Evolutionary conservation across 2,888 invertebrate genomes (phyloP).

Genomic region (Pandemis cinnamomeana): DNA sequence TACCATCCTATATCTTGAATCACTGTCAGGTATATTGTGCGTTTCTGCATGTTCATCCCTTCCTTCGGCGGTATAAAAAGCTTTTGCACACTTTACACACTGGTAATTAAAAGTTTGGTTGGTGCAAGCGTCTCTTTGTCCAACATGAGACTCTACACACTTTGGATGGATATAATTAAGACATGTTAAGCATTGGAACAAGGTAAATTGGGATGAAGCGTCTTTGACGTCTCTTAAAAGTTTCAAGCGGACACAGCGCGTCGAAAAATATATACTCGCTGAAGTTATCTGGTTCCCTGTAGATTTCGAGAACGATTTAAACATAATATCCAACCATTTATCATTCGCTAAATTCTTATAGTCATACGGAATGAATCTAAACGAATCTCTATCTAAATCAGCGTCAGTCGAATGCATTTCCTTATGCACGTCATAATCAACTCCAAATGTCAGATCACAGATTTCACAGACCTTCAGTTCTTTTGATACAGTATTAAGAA

Average conservation of each 20-base stretch:
- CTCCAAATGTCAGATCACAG: background rate
- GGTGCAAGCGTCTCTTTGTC: constrained; percentile 1
- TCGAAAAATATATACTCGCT: constrained; percentile 20
- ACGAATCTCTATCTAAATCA: constrained; percentile 5
- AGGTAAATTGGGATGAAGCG: constrained; percentile 7
- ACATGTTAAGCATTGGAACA: constrained; percentile 20
- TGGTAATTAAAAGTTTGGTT: background rate
- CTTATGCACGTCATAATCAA: constrained; percentile 8
- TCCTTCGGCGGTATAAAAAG: constrained; percentile 10
- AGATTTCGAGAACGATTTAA: background rate
- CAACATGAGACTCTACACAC: constrained; percentile 4
- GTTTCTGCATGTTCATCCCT: constrained; percentile 11
- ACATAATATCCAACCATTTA: constrained; percentile 26
- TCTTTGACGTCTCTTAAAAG: background rate
- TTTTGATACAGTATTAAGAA: background rate
- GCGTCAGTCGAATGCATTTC: constrained; percentile 4
- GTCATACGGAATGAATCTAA: constrained; percentile 10
- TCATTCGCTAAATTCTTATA: constrained; percentile 5
- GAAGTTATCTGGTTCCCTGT: background rate
- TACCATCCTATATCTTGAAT: constrained; percentile 9
- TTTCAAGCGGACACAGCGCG: constrained; percentile 10
- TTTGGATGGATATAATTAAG: constrained; percentile 10
- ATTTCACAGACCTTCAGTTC: background rate
- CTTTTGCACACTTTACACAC: constrained; percentile 9
- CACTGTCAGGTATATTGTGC: background rate